phyloP scores from a whole-genome alignment of 2,888 invertebrate genomes.

The Diloba caeruleocephala region DNA sequence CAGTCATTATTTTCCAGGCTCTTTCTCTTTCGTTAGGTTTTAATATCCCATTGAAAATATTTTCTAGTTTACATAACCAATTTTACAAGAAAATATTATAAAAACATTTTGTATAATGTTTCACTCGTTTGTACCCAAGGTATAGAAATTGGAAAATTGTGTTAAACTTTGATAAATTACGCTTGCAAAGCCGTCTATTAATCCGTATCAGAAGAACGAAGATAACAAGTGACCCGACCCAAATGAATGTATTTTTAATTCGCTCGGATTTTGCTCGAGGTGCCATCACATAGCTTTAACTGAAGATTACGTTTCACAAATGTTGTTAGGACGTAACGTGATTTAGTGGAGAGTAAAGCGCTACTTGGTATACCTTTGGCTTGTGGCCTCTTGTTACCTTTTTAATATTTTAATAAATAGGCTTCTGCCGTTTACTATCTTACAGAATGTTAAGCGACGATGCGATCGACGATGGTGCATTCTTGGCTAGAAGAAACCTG shows the following conservation, averaged over 20 bases:
- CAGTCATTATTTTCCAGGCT: too few species aligned
- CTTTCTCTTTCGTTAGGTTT: too few species aligned
- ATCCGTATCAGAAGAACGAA: constrained; percentile 16
- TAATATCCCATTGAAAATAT: too few species aligned
- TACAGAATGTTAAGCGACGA: too few species aligned
- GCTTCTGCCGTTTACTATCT: too few species aligned
- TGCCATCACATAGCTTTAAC: constrained; percentile 42
- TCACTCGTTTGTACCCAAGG: constrained; percentile 10
- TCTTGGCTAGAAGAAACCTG: too few species aligned
- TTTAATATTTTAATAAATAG: too few species aligned
- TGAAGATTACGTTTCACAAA: constrained; percentile 50
- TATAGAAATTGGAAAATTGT: constrained; percentile 9
- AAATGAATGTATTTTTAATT: constrained; percentile 61
- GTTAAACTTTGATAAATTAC: constrained; percentile 31
- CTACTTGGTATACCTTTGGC: too few species aligned
- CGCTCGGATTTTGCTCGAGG: constrained; percentile 41
- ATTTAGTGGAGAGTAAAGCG: constrained; percentile 46
- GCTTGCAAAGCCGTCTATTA: constrained; percentile 21
- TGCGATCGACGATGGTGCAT: too few species aligned
- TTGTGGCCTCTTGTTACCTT: too few species aligned
- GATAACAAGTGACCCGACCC: constrained; percentile 47
- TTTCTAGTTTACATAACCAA: too few species aligned
- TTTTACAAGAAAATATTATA: constrained; percentile 5
- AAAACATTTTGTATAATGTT: constrained; percentile 6
- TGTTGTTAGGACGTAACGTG: constrained; percentile 30